Evolutionary conservation across 2,113 vertebrate genomes (phyloP), one percentile per base, ranked within the genome.

Genomic region (Elephas maximus): DNA sequence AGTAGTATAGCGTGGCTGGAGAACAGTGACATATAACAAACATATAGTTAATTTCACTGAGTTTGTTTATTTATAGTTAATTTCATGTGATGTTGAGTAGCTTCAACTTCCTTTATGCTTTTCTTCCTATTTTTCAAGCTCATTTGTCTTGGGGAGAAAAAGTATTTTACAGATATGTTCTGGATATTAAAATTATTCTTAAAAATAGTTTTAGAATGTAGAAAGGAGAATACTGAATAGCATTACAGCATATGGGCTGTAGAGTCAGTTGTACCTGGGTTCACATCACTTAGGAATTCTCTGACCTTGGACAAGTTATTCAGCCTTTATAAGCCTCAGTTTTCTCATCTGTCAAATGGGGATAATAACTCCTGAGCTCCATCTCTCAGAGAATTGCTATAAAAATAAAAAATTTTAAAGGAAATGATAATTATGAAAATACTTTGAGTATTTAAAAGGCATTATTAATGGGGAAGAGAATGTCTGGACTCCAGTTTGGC

Each of bases 91-190:
- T 3, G 0, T 11, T 17, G 30, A 57, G 69, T 65, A 28, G 17
- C 62, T 89, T 74, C 28, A 53, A 4, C 63, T 88, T 95, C 30
- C 8, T 89, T 18, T 24, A 8, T 33, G 14, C 26, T 23, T 86
- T 86, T 84, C n/a, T 74, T 74, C 63, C 62, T 57, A 0, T 45
- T 84, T 90, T 94, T 73, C 20, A 88, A 63, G 67, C 41, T 91
- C 26, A 17, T 88, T 76, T 93, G 71, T 90, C 57, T 90, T 45
- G 9, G 62, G 30, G 48, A 77, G 95, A 88, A 63, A 91, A 51
- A 18, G 78, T 91, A 74, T 80, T 62, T 88, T 76, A 48, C 5
- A 91, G 48, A 7, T 93, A 67, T n/a, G 10, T 89, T 86, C 87
- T 81, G 11, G 41, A 37, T 86, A 65, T 89, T 90, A 86, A 79